A percentile compares a stretch with the other conserved stretches of the same genome.
Conservation (phyloP, 2,888 invertebrate genomes). For the Ophion ventricosus region DNA sequence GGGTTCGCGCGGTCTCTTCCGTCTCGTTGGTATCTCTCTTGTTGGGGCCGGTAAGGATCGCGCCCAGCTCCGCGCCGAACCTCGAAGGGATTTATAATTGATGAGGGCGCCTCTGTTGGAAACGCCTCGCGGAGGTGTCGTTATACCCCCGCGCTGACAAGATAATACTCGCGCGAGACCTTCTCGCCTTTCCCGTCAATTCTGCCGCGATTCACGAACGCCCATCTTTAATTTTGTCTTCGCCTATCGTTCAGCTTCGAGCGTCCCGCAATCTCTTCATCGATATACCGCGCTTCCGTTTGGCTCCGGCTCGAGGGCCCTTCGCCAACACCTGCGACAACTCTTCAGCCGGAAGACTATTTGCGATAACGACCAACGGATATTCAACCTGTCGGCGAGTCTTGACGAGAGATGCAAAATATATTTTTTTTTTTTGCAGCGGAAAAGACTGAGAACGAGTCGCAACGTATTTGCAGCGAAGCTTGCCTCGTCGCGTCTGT, state of each 20-base stretch:
- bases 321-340: constrained; percentile 72
- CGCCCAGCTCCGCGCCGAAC: constrained; percentile 5
- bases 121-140: constrained; percentile 79
- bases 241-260: constrained; percentile 46
- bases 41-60: constrained; percentile 36
- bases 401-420: constrained; percentile 37
- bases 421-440: constrained; percentile 36
- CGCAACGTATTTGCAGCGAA: constrained; percentile 16
- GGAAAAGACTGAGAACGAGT: constrained; percentile 5
- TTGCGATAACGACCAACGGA: constrained; percentile 74
- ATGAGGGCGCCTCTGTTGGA: constrained; percentile 77
- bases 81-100: constrained; percentile 79
- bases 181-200: constrained; percentile 53
- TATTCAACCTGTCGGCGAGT: constrained; percentile 49
- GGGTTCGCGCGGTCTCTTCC: constrained; percentile 50
- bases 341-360: constrained; percentile 71
- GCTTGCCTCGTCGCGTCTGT: constrained; percentile 1
- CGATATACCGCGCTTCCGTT: constrained; percentile 73
- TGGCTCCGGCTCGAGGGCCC: constrained; percentile 73
- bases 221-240: constrained; percentile 62
- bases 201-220: constrained; percentile 49
- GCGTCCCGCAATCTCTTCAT: constrained; percentile 58
- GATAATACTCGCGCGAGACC: constrained; percentile 79
- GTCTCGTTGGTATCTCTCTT: constrained; percentile 23
- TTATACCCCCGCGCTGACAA: constrained; percentile 78